Conservation (phyloP, 2,113 vertebrate genomes). For the Camelus bactrianus region DNA sequence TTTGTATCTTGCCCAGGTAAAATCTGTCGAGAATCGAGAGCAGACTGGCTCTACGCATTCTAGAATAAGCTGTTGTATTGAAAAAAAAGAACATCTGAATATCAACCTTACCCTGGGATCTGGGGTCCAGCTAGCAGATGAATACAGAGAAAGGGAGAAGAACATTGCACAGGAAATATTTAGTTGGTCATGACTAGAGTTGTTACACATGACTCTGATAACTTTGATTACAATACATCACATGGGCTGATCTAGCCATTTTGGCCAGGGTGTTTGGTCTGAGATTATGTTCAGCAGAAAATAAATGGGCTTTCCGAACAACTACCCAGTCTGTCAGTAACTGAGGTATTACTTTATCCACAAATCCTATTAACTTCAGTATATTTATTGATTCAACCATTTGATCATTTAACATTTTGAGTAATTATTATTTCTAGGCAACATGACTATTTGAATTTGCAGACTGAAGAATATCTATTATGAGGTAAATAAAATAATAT, state of each 20-base stretch:
- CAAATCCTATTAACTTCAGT: background rate
- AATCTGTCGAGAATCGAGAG: background rate
- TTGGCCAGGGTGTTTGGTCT: background rate
- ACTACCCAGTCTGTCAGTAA: background rate
- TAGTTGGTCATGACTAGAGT: background rate
- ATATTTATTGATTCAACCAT: background rate
- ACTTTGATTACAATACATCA: background rate
- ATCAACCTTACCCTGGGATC: background rate
- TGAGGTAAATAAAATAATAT: background rate
- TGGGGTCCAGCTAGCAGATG: background rate
- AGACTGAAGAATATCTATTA: background rate
- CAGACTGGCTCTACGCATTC: background rate
- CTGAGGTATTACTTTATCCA: background rate
- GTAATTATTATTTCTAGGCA: background rate
- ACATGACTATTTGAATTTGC: background rate
- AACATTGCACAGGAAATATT: background rate
- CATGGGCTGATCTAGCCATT: background rate
- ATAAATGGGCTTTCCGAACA: background rate
- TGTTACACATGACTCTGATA: background rate
- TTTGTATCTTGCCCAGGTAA: background rate
- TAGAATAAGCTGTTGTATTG: background rate
- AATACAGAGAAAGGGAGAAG: background rate
- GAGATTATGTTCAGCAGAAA: background rate
- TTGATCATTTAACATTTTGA: background rate
- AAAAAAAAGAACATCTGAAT: background rate